phyloP scores from a whole-genome alignment of 2,888 invertebrate genomes.

The Epinotia bilunana region DNA sequence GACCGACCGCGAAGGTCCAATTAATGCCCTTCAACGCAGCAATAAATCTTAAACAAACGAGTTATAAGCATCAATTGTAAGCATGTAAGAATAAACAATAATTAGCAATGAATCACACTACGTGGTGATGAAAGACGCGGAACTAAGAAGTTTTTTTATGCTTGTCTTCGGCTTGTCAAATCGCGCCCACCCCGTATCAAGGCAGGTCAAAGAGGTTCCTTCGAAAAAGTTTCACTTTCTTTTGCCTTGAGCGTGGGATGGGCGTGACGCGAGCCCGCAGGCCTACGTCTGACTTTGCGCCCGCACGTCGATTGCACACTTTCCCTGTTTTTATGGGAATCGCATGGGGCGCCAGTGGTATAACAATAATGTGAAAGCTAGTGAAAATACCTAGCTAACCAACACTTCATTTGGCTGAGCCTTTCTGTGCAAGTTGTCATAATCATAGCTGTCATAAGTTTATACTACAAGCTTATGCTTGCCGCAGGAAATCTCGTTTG shows the following conservation, averaged over 20 bases:
- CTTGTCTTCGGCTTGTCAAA: constrained; percentile 39
- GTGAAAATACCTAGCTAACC: constrained; percentile 53
- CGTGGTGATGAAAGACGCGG: constrained; percentile 36
- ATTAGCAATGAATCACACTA: constrained; percentile 28
- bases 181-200: constrained; percentile 50
- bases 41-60: constrained; percentile 45
- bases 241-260: constrained; percentile 68
- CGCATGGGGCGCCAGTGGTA: constrained; percentile 68
- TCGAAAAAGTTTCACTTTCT: constrained; percentile 77
- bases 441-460: constrained; percentile 28
- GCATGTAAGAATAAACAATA: constrained; percentile 33
- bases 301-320: constrained; percentile 73
- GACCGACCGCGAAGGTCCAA: constrained; percentile 67
- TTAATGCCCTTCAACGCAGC: constrained; percentile 57
- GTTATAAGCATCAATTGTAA: constrained; percentile 29
- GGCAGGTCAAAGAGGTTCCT: constrained; percentile 53
- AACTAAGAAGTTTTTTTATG: constrained; percentile 30
- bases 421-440: constrained; percentile 33
- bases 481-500: constrained; percentile 25
- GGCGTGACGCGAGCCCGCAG: constrained; percentile 73
- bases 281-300: constrained; percentile 60
- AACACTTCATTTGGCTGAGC: constrained; percentile 28
- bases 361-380: constrained; percentile 69
- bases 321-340: constrained; percentile 83
- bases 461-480: neutral